Base-by-base conservation (phyloP, 2,797 vertebrate genomes). In the Microctenopoma stevenorrisi region DNA sequence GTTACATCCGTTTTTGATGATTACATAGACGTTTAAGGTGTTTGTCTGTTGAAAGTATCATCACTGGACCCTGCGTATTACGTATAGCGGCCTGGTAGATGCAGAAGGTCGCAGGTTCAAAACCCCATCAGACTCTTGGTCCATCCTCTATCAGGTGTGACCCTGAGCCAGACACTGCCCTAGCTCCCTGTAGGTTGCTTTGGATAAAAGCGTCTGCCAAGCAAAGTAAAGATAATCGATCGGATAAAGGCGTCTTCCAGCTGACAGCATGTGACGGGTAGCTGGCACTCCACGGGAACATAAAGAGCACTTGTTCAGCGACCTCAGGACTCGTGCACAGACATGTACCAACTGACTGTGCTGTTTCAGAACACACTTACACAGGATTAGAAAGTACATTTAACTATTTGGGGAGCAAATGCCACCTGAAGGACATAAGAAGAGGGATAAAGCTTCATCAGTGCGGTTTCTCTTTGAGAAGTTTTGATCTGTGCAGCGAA, bases 321-420 rank as follows among this genome's bases (percentile, higher is more conserved):
- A 37, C 43, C 25, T 65, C 44, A 48, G 63, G 37, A 51, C 55
- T 79, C 83, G 7, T 81, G 85, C 81, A 78, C 73, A 50, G 68
- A 68, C 85, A 63, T 87, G 80, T 57, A 56, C 4, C n/a, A 58
- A 67, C 73, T 81, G 66, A 76, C 65, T 72, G 50, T 5, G 46
- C 68, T 44, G 46, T 77, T 82, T 86, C 37, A 77, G 40, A 38
- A 55, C 52, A 14, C 65, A 64, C 80, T 78, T 66, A 69, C 71
- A 18, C 64, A 61, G 69, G 55, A 84, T 74, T 71, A 79, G 30
- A 48, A 30, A 46, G 54, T 7, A 54, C 38, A 54, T 71, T 81
- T 79, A 64, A 79, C 72, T 79, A 52, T 84, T 72, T 79, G 76
- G 61, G 60, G 50, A 81, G 73, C 63, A 74, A 74, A 79, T 64